Evolutionary conservation across 1,140 invertebrate species (phyloP), one percentile per base, ranked within the genome.

Genomic region (Portunus trituberculatus): DNA sequence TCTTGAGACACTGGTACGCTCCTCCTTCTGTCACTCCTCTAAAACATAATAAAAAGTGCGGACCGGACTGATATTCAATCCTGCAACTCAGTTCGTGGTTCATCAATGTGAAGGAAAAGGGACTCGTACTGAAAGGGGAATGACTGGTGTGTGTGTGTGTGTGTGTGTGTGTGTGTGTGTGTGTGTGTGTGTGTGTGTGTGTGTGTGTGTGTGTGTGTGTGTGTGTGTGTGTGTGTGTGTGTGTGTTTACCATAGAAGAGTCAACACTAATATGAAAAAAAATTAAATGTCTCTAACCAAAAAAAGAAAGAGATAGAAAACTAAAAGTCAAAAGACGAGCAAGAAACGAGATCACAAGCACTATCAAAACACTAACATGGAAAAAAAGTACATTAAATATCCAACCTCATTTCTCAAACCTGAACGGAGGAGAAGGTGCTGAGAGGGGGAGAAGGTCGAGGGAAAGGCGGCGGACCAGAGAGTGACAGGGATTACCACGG

Each of bases 141-240:
- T 76, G 67, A 20, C 12, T 16, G 67, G 67, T 76, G 67, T 76
- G 67, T 32, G 39, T 46, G 39, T 48, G 8, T 28, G 39, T 48
- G 88, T 48, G 88, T 48, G 88, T 90, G 88, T 48, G 32, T 25
- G 88, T 48, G 88, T 76, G 25, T 76, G 6, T 16, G 29, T 91
- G 52, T 32, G 48, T 91, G 14, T 31, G 45, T 91, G 28, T 28
- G 16, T 90, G 88, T 0, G 39, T 31, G 88, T 10, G 45, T 48
- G 20, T n/a, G 45, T 89, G 45, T 32, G 12, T 28, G 87, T n/a
- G 88, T 32, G 39, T 28, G 82, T n/a, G 82, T 28, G 82, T n/a
- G 82, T n/a, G 20, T 0, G 88, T 31, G 0, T 45, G 32, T 28
- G 31, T 45, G 45, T 90, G 31, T 45, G 88, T 28, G 0, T 46